Evolutionary conservation across 2,113 vertebrate species (phyloP).

Genomic region (Sphaerodactylus townsendi): DNA sequence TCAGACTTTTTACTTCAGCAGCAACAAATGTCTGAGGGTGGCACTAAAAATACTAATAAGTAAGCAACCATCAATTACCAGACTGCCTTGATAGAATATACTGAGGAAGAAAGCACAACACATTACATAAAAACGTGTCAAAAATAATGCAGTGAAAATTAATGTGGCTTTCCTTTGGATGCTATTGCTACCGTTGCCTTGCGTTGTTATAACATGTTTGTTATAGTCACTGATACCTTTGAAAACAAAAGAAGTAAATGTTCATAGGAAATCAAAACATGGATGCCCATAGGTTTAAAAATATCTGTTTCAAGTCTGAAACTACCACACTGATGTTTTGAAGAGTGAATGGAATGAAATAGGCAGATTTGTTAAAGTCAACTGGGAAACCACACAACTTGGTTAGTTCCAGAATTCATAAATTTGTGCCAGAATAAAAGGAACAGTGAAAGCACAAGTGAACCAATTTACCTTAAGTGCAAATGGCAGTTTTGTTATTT

Average conservation of each 20-base stretch:
- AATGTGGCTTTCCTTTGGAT: too few species aligned
- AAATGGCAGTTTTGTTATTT: slow-evolving; percentile 86
- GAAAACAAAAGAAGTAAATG: slow-evolving; percentile 23
- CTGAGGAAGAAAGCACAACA: neutral
- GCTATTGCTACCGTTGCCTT: neutral
- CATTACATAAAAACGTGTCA: slow-evolving; percentile 18
- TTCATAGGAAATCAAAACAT: slow-evolving; percentile 29
- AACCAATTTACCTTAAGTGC: slow-evolving; percentile 82
- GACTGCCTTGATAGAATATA: neutral
- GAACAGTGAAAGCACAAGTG: slow-evolving; percentile 68
- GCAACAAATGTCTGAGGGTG: neutral
- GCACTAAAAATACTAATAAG: neutral
- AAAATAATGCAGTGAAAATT: neutral
- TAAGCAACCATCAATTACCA: too few species aligned
- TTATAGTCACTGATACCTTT: neutral
- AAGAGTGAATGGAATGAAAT: slow-evolving; percentile 71
- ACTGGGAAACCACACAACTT: slow-evolving; percentile 69
- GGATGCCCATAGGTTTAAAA: neutral
- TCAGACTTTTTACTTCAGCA: neutral
- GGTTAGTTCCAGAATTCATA: slow-evolving; percentile 77
- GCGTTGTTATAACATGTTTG: neutral
- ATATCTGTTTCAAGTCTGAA: slow-evolving; percentile 67
- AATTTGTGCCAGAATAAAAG: slow-evolving; percentile 77
- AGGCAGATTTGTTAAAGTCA: slow-evolving; percentile 75
- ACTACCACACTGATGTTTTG: slow-evolving; percentile 43